Evolutionary conservation across 2,888 invertebrate species (phyloP).

Genomic region (Agrypnus murinus): DNA sequence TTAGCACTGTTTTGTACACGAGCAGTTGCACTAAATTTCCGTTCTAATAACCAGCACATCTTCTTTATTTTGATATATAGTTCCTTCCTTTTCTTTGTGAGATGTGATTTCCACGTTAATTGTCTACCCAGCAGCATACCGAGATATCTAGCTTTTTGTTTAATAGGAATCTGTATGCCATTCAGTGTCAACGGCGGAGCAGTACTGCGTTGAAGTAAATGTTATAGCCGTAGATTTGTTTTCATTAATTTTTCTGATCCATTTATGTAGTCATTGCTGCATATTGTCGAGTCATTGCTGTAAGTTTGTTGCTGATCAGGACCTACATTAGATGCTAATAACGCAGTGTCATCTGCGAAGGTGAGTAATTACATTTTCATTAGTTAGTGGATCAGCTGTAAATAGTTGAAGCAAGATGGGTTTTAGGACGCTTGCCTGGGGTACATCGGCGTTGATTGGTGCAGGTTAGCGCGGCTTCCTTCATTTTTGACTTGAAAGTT

Average conservation of each 20-base stretch:
- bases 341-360: background rate
- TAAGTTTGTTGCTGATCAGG: background rate
- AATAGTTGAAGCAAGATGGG: background rate
- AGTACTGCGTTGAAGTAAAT: slow-evolving; percentile 28
- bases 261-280: slow-evolving; percentile 20
- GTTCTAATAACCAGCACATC: slow-evolving; percentile 40
- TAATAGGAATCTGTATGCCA: slow-evolving; percentile 59
- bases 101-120: slow-evolving; percentile 47
- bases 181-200: slow-evolving; percentile 36
- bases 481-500: no score
- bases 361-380: slow-evolving; percentile 6
- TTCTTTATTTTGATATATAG: slow-evolving; percentile 39
- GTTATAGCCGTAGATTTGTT: slow-evolving; percentile 35
- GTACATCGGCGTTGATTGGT: no score
- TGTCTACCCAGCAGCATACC: slow-evolving; percentile 50
- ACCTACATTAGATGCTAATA: slow-evolving; percentile 3
- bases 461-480: no score
- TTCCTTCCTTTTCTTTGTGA: slow-evolving; percentile 48
- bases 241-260: slow-evolving; percentile 39
- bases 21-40: slow-evolving; percentile 35
- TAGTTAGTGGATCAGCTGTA: background rate
- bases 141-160: slow-evolving; percentile 55
- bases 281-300: background rate
- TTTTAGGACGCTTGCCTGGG: slow-evolving; percentile 4
- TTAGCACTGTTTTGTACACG: slow-evolving; percentile 37